Evolutionary conservation across 2,888 invertebrate species (phyloP).

Genomic region (Zeuzera pyrina): DNA sequence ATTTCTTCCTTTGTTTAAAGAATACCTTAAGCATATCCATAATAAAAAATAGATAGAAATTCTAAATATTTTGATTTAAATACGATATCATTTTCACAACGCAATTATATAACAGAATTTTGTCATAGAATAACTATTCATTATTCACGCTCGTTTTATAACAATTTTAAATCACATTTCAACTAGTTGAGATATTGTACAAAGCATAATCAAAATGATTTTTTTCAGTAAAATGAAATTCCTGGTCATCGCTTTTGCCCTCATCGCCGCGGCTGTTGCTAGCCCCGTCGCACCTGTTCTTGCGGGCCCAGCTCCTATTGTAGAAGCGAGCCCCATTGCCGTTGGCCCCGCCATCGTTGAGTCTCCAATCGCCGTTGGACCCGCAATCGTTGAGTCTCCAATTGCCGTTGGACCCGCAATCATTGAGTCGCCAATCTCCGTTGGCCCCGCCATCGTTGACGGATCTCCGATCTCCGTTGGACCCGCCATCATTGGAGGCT

Average conservation of each 20-base stretch:
- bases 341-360: background rate
- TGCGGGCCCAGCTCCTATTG: background rate
- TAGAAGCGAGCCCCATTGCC: background rate
- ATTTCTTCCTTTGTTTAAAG: too few species aligned
- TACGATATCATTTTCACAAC: too few species aligned
- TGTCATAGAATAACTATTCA: too few species aligned
- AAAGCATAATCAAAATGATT: too few species aligned
- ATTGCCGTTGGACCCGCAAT: background rate
- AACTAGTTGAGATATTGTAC: too few species aligned
- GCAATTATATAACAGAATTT: too few species aligned
- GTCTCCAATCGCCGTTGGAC: background rate
- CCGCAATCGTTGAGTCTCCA: background rate
- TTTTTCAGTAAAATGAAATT: background rate
- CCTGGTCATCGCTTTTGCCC: background rate
- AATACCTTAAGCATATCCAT: too few species aligned
- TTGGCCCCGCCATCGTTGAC: conserved; percentile 8
- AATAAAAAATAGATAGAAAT: too few species aligned
- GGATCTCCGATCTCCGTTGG: conserved; percentile 8
- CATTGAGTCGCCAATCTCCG: background rate
- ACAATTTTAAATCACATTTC: too few species aligned
- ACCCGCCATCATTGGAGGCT: conserved; percentile 11
- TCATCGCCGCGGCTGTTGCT: background rate
- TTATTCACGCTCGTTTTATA: too few species aligned
- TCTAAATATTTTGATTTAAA: too few species aligned
- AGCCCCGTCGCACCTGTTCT: background rate